Evolutionary conservation across 1,140 invertebrate species (phyloP).

Genomic region (Meloidogyne floridensis): DNA sequence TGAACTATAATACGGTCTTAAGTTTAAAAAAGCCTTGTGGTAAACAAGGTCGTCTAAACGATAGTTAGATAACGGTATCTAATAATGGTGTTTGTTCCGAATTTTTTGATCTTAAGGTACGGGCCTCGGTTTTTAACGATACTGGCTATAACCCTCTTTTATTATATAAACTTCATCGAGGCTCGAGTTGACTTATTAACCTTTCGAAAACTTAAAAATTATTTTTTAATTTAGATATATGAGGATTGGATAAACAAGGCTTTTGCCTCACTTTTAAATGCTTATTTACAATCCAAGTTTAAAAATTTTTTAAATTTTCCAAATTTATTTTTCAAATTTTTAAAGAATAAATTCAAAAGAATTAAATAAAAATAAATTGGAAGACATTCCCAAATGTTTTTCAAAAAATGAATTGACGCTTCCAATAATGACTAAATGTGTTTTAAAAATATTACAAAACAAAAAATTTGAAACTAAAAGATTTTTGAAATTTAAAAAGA

Average conservation of each 20-base stretch:
- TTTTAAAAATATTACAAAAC: not conserved
- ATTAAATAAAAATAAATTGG: not conserved
- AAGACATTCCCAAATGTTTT: not conserved
- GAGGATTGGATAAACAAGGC: conserved; percentile 29
- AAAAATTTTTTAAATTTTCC: not conserved
- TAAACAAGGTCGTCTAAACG: too few relatives aligned
- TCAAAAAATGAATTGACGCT: not conserved
- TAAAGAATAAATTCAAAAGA: not conserved
- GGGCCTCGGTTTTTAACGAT: too few relatives aligned
- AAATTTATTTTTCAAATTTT: too few relatives aligned
- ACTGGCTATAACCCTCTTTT: too few relatives aligned
- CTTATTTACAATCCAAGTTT: conserved; percentile 16
- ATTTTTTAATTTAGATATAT: conserved; percentile 11
- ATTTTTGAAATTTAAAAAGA: not conserved
- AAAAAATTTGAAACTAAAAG: not conserved
- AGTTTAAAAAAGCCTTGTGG: too few relatives aligned
- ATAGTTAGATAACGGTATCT: too few relatives aligned
- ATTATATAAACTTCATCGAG: too few relatives aligned
- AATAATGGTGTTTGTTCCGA: too few relatives aligned
- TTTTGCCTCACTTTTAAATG: conserved; percentile 15
- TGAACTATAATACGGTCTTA: too few relatives aligned
- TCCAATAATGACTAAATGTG: not conserved
- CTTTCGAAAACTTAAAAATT: too few relatives aligned
- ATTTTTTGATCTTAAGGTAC: too few relatives aligned
- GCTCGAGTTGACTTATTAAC: too few relatives aligned